A percentile compares a stretch with the other conserved stretches of the same genome.
Conservation (phyloP, 2,888 invertebrate species). For the Epirrhoe tristata region DNA sequence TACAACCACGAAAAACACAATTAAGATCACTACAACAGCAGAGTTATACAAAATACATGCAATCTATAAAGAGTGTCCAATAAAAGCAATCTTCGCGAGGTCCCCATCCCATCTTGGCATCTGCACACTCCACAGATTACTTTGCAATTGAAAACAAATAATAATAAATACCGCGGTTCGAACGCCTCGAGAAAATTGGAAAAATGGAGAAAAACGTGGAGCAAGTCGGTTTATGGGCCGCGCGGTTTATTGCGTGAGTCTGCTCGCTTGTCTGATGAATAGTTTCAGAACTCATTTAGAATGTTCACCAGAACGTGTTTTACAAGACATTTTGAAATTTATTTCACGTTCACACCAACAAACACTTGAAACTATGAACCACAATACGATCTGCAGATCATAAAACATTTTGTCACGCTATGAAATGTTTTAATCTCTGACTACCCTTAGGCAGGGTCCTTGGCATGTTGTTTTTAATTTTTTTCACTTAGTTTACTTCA, state of each 20-base stretch:
- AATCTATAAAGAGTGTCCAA: constrained; percentile 29
- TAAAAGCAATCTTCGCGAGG: constrained; percentile 31
- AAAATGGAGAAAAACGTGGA: constrained; percentile 66
- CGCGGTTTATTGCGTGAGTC: neutral
- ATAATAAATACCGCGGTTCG: constrained; percentile 77
- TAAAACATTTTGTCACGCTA: too few relatives aligned
- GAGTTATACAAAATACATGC: constrained; percentile 18
- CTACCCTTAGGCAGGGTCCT: too few relatives aligned
- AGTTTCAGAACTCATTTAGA: too few relatives aligned
- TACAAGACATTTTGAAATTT: too few relatives aligned
- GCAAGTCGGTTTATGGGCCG: constrained; percentile 9
- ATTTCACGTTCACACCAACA: too few relatives aligned
- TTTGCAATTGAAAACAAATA: constrained; percentile 84
- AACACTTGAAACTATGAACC: too few relatives aligned
- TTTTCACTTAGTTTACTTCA: too few relatives aligned
- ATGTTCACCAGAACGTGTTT: too few relatives aligned
- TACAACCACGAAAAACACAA: neutral
- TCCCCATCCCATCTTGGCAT: constrained; percentile 61
- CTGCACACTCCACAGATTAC: constrained; percentile 80
- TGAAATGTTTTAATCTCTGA: too few relatives aligned
- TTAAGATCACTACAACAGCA: neutral
- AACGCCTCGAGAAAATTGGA: constrained; percentile 68
- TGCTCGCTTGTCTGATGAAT: neutral
- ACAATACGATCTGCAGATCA: too few relatives aligned
- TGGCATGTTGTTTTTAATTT: too few relatives aligned